Evolutionary conservation across 2,797 vertebrate genomes (phyloP).

Genomic region (Tapera naevia): DNA sequence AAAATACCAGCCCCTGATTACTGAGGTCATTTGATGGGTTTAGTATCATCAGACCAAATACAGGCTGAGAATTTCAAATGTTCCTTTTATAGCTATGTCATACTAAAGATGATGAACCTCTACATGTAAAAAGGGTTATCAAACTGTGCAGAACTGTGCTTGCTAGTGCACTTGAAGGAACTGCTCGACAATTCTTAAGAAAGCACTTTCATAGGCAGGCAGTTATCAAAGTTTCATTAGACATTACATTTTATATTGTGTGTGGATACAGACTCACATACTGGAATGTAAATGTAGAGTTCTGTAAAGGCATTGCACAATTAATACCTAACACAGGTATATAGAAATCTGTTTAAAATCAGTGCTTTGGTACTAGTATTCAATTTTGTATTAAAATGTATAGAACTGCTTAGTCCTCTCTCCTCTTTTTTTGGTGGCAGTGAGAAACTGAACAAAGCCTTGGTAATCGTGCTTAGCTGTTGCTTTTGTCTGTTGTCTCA

Average conservation of each 20-base stretch:
- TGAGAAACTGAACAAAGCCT: background rate
- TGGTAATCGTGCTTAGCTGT: background rate
- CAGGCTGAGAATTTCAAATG: background rate
- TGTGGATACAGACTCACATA: background rate
- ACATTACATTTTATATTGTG: background rate
- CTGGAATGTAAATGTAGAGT: background rate
- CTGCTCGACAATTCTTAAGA: background rate
- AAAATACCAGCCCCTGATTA: background rate
- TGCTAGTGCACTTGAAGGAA: background rate
- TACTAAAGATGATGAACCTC: background rate
- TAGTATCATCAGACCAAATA: background rate
- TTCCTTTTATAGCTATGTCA: background rate
- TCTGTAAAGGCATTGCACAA: background rate
- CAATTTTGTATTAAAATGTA: background rate
- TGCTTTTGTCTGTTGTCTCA: background rate
- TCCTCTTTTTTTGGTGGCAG: background rate
- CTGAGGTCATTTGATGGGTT: background rate
- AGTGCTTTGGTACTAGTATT: background rate
- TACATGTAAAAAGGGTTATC: background rate
- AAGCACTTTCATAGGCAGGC: background rate
- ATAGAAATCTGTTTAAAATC: background rate
- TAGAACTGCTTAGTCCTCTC: background rate
- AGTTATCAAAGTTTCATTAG: background rate
- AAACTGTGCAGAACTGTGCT: background rate
- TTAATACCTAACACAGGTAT: background rate